These are phyloP conservation scores for Anarsia innoxiella DNA, from an alignment of 2,888 invertebrate genomes.

Conservation along the genomic window DNA sequence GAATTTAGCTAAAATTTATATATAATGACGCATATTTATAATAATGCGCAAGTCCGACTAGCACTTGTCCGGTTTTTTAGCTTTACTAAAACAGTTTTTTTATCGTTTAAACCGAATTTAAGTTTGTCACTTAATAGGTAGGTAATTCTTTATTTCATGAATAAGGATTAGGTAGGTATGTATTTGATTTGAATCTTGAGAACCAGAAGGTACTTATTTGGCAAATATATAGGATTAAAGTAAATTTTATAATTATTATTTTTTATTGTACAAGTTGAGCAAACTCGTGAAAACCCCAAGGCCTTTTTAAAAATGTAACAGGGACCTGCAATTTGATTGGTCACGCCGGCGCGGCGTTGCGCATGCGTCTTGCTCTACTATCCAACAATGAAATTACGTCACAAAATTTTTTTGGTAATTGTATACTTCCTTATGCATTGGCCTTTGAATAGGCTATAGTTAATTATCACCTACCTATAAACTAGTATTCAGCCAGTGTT, in stretches of 20 bases:
- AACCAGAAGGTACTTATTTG: too few species aligned
- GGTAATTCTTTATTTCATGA: too few species aligned
- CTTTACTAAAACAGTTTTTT: neutral
- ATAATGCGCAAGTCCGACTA: neutral
- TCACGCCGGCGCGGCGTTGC: slow-evolving; percentile 35
- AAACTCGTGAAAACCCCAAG: slow-evolving; percentile 61
- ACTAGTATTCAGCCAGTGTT: too few species aligned
- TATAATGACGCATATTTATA: neutral
- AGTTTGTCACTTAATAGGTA: too few species aligned
- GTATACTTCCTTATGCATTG: slow-evolving; percentile 13
- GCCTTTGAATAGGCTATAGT: slow-evolving; percentile 7
- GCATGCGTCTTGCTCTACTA: slow-evolving; percentile 18
- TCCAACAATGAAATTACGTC: slow-evolving; percentile 35
- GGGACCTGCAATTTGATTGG: slow-evolving; percentile 33
- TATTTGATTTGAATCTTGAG: too few species aligned
- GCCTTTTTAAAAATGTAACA: slow-evolving; percentile 51
- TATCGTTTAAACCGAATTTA: neutral
- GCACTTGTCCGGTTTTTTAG: neutral
- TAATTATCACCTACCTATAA: too few species aligned
- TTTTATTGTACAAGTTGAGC: slow-evolving; percentile 17
- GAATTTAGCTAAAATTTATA: neutral
- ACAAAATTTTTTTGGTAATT: slow-evolving; percentile 16
- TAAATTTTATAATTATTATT: neutral
- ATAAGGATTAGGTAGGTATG: too few species aligned
- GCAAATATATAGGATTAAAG: neutral